Evolutionary conservation across 2,113 vertebrate species (phyloP).

Genomic region (Setophaga coronata): DNA sequence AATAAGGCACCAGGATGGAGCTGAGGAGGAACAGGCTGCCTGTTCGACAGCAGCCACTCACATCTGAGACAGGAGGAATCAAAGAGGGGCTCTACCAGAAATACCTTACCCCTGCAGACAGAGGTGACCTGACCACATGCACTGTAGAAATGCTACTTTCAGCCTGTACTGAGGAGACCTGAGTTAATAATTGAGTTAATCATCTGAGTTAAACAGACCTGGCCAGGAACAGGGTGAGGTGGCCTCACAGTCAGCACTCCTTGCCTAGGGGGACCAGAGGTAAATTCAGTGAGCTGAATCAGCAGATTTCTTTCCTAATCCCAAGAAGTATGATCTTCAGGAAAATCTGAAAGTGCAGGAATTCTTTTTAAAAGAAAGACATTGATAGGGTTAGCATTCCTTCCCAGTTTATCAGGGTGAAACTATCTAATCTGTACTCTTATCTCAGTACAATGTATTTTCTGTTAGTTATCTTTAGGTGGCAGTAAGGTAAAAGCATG

Average conservation of each 20-base stretch:
- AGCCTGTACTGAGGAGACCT: not conserved
- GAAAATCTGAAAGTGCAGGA: not conserved
- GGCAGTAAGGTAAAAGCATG: slow-evolving; percentile 55
- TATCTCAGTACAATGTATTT: not conserved
- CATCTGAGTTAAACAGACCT: not conserved
- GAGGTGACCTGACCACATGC: not conserved
- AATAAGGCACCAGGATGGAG: not conserved
- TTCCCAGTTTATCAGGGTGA: not conserved
- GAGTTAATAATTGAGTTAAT: not conserved
- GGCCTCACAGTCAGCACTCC: rapidly evolving
- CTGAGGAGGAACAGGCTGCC: not conserved
- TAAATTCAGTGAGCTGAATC: not conserved
- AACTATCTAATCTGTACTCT: not conserved
- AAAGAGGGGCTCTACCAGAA: not conserved
- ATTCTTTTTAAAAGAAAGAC: not conserved
- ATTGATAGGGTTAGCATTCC: not conserved
- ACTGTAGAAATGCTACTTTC: not conserved
- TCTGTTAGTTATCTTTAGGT: slow-evolving; percentile 50
- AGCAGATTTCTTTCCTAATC: not conserved
- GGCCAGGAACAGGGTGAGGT: not conserved
- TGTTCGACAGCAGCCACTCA: not conserved
- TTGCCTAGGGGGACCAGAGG: not conserved
- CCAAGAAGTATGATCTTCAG: not conserved
- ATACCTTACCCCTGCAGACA: not conserved
- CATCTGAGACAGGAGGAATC: not conserved